A percentile compares a stretch with the other conserved stretches of the same genome.
Evolutionary conservation across 2,797 vertebrate species (phyloP).

Genomic region (Sparus aurata): DNA sequence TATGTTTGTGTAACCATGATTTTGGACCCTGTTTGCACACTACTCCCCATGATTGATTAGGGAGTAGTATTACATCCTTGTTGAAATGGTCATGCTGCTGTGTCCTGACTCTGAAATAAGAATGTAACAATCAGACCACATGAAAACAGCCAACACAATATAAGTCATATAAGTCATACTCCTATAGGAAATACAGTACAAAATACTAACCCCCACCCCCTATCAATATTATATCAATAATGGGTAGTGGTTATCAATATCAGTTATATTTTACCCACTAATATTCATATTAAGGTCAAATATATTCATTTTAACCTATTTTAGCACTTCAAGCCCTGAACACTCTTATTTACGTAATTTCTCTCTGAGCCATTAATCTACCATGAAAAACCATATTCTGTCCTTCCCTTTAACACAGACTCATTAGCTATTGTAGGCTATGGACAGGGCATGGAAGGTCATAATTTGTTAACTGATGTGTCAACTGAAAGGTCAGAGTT

Average conservation of each 20-base stretch:
- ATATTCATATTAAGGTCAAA: too few relatives aligned
- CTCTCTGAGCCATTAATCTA: too few relatives aligned
- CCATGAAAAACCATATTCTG: too few relatives aligned
- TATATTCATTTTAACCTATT: too few relatives aligned
- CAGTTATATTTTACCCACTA: not conserved
- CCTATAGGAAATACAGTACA: not conserved
- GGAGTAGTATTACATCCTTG: slow-evolving; percentile 7
- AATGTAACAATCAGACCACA: not conserved
- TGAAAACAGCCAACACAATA: not conserved
- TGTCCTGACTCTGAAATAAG: not conserved
- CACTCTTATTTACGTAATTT: too few relatives aligned
- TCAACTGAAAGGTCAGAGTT: too few relatives aligned
- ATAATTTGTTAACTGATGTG: too few relatives aligned
- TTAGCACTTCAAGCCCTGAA: too few relatives aligned
- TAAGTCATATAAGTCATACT: not conserved
- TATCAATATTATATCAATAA: too few relatives aligned
- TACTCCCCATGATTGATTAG: slow-evolving; percentile 3
- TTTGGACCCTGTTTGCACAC: slow-evolving; percentile 23
- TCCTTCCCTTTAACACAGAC: too few relatives aligned
- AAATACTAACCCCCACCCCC: not conserved
- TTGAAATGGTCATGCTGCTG: slow-evolving; percentile 27
- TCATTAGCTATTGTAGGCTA: too few relatives aligned
- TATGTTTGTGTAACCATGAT: slow-evolving; percentile 11
- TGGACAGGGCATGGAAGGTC: too few relatives aligned
- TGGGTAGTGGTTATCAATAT: not conserved